Evolutionary conservation across 1,140 invertebrate genomes (phyloP).

Genomic region (Drosophila erecta): DNA sequence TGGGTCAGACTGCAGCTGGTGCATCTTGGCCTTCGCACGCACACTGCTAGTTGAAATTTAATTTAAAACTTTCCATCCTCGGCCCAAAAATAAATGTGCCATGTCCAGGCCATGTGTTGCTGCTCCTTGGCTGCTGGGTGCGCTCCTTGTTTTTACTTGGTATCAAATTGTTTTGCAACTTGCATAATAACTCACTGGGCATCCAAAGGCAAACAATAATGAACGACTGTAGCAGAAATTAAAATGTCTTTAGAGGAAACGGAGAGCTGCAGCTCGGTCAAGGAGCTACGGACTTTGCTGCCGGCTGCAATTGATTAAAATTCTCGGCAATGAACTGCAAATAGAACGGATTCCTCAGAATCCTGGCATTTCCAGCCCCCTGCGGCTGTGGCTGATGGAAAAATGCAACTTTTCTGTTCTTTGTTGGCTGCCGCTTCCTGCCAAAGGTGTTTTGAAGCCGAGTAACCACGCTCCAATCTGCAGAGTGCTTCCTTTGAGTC

Average conservation of each 20-base stretch:
- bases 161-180: conserved; percentile 66
- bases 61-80: conserved; percentile 69
- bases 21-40: conserved; percentile 57
- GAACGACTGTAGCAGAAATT: conserved; percentile 58
- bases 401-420: conserved; percentile 9
- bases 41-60: conserved; percentile 63
- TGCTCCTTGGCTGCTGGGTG: conserved; percentile 4
- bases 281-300: conserved; percentile 19
- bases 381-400: conserved; percentile 33
- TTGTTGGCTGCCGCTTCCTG: conserved; percentile 23
- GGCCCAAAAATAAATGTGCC: conserved; percentile 60
- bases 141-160: conserved; percentile 17
- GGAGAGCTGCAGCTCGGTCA: not conserved
- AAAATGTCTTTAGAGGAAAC: conserved; percentile 46
- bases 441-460: conserved; percentile 48
- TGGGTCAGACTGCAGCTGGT: conserved; percentile 72
- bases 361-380: conserved; percentile 14
- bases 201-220: conserved; percentile 47
- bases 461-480: conserved; percentile 53
- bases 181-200: conserved; percentile 75
- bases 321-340: conserved; percentile 49
- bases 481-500: conserved; percentile 44
- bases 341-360: conserved; percentile 7
- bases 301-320: conserved; percentile 60
- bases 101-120: conserved; percentile 51